A percentile compares a stretch with the other conserved stretches of the same genome.
phyloP scores from a whole-genome alignment of 2,797 vertebrate species.

The Cuniculus paca region DNA sequence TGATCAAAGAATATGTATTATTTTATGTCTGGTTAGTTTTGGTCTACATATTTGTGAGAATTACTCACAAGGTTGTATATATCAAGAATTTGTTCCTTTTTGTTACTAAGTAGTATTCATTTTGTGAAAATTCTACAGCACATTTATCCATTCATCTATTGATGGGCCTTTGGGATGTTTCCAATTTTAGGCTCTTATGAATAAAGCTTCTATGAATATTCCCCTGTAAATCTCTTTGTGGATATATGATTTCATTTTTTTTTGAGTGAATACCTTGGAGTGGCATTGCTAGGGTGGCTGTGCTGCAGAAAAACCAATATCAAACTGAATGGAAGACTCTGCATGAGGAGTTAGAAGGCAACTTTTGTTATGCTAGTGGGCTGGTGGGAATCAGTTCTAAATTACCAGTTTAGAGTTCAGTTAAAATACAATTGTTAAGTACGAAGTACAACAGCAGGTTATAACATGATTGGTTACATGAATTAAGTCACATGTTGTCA shows the following conservation, averaged over 20 bases:
- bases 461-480: no score
- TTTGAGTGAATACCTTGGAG: constrained; percentile 4
- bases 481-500: no score
- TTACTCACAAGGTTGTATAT: background rate
- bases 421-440: no score
- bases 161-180: background rate
- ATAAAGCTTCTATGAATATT: constrained; percentile 22
- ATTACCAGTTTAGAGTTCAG: no score
- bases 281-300: background rate
- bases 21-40: constrained; percentile 39
- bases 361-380: no score
- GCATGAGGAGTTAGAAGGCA: no score
- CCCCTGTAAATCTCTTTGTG: background rate
- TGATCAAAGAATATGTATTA: background rate
- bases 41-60: constrained; percentile 24
- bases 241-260: constrained; percentile 26
- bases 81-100: background rate
- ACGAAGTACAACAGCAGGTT: no score
- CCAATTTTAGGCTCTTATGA: background rate
- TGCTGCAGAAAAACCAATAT: no score
- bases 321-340: no score
- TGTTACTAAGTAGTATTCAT: background rate
- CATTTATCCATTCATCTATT: background rate
- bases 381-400: no score
- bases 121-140: background rate